Base-by-base conservation (phyloP, 2,888 invertebrate species). In the Lomographa bimaculata region DNA sequence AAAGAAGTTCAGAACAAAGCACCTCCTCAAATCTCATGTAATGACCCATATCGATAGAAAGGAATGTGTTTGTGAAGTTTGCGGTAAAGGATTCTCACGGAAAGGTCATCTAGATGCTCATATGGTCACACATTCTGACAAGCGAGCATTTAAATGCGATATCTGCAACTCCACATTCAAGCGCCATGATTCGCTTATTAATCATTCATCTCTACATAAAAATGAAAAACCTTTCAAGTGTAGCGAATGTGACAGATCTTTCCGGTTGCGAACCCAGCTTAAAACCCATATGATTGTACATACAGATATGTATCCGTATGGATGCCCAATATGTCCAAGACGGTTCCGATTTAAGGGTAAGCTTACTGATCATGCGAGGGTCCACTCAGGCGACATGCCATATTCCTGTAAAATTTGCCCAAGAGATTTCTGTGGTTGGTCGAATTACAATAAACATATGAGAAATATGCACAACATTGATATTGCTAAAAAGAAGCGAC, bases 381-480 rank as follows among this genome's bases (percentile, higher is more conserved):
- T 93, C 53, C 95, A 95, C 53, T 93, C 93, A 0, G 92, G 91
- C 0, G 93, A 92, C 18, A 90, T 94, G 16, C 95, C 95, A 0
- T 95, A 95, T 64, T 91, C 92, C 0, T 95, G 95, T 57, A 71
- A 91, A 17, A 91, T 93, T 47, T 95, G 95, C 60, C 91, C 93
- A 36, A 84, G 87, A 84, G 82, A 94, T 60, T 95, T 95, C 54
- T 94, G 94, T 0, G 95, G 95, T 65, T 95, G 95, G 94, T 94
- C 95, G 0, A 95, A 95, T 76, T 95, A 94, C 59, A 95, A 95
- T 60, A 95, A 95, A 57, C 95, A 95, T 64, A 94, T 95, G 93
- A 95, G 94, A 74, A 79, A 94, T 11, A 83, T 94, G 12, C 94
- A 94, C 47, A 92, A 92, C 17, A 90, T 60, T 0, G 83, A 84